These are phyloP conservation scores for Champsocephalus esox DNA, from an alignment of 2,797 vertebrate genomes.

Conservation along the genomic window DNA sequence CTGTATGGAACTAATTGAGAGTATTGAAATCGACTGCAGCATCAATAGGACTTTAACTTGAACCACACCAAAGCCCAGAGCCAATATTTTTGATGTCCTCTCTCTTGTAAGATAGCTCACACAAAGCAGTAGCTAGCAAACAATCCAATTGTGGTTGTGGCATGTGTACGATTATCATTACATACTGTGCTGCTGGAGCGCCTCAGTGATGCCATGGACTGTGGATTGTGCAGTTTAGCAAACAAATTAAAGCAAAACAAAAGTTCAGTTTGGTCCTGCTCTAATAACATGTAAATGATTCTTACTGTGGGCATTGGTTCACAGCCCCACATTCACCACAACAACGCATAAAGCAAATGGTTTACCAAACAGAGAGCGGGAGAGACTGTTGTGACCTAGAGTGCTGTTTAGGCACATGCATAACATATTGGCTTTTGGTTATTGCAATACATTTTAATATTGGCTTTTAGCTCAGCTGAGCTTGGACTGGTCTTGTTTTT, in stretches of 20 bases:
- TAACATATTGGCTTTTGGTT: background rate
- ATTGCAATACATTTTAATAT: background rate
- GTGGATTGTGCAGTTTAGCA: background rate
- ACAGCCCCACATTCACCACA: slow-evolving; percentile 37
- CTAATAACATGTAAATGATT: slow-evolving; percentile 11
- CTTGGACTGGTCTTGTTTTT: background rate
- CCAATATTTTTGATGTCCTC: background rate
- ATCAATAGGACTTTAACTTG: background rate
- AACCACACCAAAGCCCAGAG: background rate
- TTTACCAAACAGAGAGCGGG: background rate
- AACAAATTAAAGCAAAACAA: background rate
- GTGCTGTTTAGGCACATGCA: too few relatives aligned
- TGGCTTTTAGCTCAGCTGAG: background rate
- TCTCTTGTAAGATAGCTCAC: background rate
- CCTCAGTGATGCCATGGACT: background rate
- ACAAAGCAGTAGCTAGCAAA: background rate
- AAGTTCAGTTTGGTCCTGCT: background rate
- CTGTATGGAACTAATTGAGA: background rate
- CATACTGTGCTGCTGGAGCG: background rate
- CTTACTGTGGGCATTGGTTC: background rate
- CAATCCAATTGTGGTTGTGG: background rate
- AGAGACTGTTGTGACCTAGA: background rate
- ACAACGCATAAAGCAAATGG: slow-evolving; percentile 33
- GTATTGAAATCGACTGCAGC: background rate
- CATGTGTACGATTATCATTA: background rate